Base-by-base conservation (phyloP, 2,797 vertebrate species). In the Crenuchus spilurus region DNA sequence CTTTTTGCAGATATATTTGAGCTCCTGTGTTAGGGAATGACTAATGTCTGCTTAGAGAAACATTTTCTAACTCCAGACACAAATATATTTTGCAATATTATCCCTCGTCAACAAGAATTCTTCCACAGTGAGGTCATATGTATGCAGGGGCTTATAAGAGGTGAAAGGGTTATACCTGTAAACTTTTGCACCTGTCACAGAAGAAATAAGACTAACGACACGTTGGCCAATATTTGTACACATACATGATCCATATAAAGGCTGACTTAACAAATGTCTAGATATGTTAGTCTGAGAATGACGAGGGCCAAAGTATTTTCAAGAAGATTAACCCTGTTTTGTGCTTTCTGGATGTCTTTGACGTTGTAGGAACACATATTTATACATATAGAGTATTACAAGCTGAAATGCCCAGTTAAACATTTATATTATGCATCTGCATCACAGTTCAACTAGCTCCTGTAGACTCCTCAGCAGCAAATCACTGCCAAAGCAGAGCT, bases 401-500 rank as follows among this genome's bases (percentile, higher is more conserved):
- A 31, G 6, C 4, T 35, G 31, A 11, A 58, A 20, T 35, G 31
- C 13, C 14, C 52, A 5, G 37, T 14, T 22, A 33, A 41, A 11
- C 51, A 79, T 76, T 42, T 62, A 76, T 69, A 44, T 66, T 28
- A 49, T 52, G 41, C 42, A 67, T 22, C 37, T 41, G n/a, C 22
- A 72, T 54, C 66, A 65, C 22, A 70, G 44, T 55, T 72, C 63
- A 75, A 74, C 76, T 61, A 79, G 49, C 69, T 77, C 74, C 71
- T 79, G 68, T 58, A 22, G 64, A 74, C 76, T 9, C 62, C 46
- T 74, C 48, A 22, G 55, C 65, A 58, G 57, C 72, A 80, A 78
- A 83, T 82, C 79, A 80, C 35, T 58, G 66, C 35, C 75, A 44
- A 48, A 26, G 28, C 28, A 16, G 44, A 73, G 60, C 60, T 28